Evolutionary conservation across 2,113 vertebrate species (phyloP), one percentile per base, ranked within the genome.

Genomic region (Antechinus stuartii): DNA sequence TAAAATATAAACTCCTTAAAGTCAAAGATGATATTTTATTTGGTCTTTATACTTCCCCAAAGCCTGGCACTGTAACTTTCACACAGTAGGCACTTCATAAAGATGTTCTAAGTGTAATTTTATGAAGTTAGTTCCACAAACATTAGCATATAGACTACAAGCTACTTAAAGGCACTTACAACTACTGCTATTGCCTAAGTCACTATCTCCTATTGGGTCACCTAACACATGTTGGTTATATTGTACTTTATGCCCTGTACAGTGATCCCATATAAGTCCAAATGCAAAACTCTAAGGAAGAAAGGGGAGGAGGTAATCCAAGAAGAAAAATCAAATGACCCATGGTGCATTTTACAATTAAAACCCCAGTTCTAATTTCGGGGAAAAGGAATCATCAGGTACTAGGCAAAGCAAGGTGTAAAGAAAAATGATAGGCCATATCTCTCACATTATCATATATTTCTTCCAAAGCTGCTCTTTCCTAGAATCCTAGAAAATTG

Each of bases 401-500:
- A 84, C 22, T 8, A 22, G 35, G 19, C 68, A 2, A 14, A 93
- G 1, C 24, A 94, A 6, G 89, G 42, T 56, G 91, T 90, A 49
- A 57, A 91, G 55, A 90, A 89, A 95, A 95, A 89, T 76, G 10
- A 49, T 25, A 47, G 90, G 55, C 35, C 2, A 89, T 61, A 27
- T 91, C n/a, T n/a, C 42, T 68, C 23, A 84, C 94, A 95, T 92
- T 50, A 76, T 91, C 35, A 92, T 84, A 8, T 8, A 22, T 2
- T 92, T 91, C 76, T 94, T 95, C 89, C 56, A 91, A 91, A 95
- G n/a, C 23, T 96, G 55, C 91, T 46, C 30, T 84, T 93, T 93
- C 96, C 61, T 68, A 11, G 46, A 91, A 76, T 27, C 54, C 49
- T 93, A 47, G 2, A 84, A 42, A 84, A 84, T 6, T 42, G 2